Base-by-base conservation (phyloP, 2,113 vertebrate species). In the Cyprinodon tularosa region DNA sequence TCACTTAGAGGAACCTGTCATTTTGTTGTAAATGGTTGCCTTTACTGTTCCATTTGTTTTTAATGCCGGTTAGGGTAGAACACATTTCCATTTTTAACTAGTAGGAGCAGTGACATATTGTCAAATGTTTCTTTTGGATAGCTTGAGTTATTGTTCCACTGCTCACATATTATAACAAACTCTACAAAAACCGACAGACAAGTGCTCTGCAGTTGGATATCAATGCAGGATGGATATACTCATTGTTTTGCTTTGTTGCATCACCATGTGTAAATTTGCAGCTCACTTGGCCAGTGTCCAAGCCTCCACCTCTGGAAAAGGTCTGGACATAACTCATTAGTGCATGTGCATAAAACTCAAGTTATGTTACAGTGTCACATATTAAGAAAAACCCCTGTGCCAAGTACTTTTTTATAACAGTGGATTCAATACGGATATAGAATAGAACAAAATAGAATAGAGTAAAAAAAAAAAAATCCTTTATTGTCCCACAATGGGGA, bases 221-320 rank as follows among this genome's bases (percentile, higher is more conserved):
- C 36, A 65, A 22, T 22, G 22, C 12, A 60, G 66, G 78, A 82
- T 68, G 66, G 67, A 29, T 63, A 37, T 17, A 38, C 66, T 13
- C 40, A 61, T 17, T 40, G 29, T 40, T 36, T 40, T 67, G 4
- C 39, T 44, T 29, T 61, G 14, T 20, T 71, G 47, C 76, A 71
- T 71, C 47, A 11, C 9, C 40, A 64, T 76, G 38, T 71, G 71
- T 67, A 0, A 47, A 29, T 76, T 66, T 72, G 69, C 38, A 47
- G 71, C 45, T 61, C 66, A 71, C 73, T 84, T 85, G 78, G 78
- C 77, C 50, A 53, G 50, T 20, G 85, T 78, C 68, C 67, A 83
- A 45, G 39, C 17, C 47, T 86, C 63, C 59, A 74, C 77, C 87
- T 71, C 66, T 64, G 62, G 62, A 67, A 62, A 62, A 81, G 68